Base-by-base conservation (phyloP, 2,888 invertebrate genomes). In the Nysson spinosus region DNA sequence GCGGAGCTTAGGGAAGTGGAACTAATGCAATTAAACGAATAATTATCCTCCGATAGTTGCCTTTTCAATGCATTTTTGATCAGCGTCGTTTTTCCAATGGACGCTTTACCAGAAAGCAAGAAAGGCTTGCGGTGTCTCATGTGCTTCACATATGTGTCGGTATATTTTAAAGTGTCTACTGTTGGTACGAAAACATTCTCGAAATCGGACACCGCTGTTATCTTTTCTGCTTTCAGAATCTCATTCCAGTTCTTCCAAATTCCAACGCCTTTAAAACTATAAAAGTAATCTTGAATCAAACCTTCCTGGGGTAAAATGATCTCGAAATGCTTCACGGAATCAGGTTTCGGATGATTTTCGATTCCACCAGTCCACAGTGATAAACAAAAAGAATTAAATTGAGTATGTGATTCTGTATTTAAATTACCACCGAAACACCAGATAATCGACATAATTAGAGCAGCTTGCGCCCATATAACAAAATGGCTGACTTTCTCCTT, bases 61-160 rank as follows among this genome's bases (percentile, higher is more conserved):
- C 83, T 87, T 55, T 88, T 85, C 11, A 89, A 77, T 28, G 88
- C 84, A 71, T 89, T 81, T 77, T 90, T 89, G 32, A 90, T 88
- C 63, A 90, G 88, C 40, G 89, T 88, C 19, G 90, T 91, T 85
- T 93, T 93, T 7, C 93, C 93, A n/a, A 91, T 90, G 46, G 91
- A 89, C 7, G 89, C 88, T 1, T 91, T 89, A 1, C 93, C 93
- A 14, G 90, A 88, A 62, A 93, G 81, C 50, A 93, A 83, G 51
- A 90, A 82, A 1, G 91, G 90, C 37, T 88, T 82, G 35, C 87
- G 87, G 74, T 90, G 87, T 24, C 85, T 85, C 5, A 92, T 79
- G 77, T 90, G 91, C 32, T 88, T 85, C 14, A 89, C 85, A 40
- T 93, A 80, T 65, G 93, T 85, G 75, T 88, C 89, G 1, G 87